Conservation (phyloP, 2,888 invertebrate species). For the Molanna angustata region DNA sequence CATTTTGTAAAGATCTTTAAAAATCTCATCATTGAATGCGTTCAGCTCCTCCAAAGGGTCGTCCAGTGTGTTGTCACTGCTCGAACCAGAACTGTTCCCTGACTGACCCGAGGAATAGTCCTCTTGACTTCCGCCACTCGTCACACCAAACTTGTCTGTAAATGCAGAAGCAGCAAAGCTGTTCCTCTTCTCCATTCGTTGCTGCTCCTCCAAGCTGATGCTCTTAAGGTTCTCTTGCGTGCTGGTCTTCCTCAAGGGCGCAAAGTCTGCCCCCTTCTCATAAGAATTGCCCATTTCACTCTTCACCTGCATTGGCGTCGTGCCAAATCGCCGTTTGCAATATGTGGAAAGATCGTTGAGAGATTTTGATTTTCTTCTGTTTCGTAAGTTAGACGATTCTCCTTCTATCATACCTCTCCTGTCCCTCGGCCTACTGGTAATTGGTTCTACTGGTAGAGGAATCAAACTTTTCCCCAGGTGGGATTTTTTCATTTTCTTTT, state of each 20-base stretch:
- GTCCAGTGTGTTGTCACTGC: constrained; percentile 30
- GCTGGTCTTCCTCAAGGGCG: background rate
- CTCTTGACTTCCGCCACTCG: constrained; percentile 2
- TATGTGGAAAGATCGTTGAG: constrained; percentile 52
- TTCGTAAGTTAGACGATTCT: constrained; percentile 6
- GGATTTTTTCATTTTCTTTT: constrained; percentile 40
- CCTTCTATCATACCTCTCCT: constrained; percentile 25
- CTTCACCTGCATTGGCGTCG: constrained; percentile 36
- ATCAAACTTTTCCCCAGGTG: constrained; percentile 41
- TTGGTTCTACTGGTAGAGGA: constrained; percentile 47
- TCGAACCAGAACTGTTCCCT: constrained; percentile 47
- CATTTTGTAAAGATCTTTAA: constrained; percentile 67
- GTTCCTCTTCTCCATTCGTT: background rate
- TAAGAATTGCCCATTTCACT: constrained; percentile 19
- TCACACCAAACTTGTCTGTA: background rate
- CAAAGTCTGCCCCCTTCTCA: background rate
- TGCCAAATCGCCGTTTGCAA: constrained; percentile 36
- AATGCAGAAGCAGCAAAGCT: background rate
- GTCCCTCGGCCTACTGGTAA: constrained; percentile 41
- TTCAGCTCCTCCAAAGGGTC: constrained; percentile 60
- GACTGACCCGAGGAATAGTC: constrained; percentile 41
- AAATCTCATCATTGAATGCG: constrained; percentile 58
- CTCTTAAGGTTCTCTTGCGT: background rate
- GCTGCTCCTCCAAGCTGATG: background rate
- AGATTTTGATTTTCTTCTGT: constrained; percentile 48